Evolutionary conservation across 2,888 invertebrate genomes (phyloP).

Genomic region (Ornithoptera alexandrae): DNA sequence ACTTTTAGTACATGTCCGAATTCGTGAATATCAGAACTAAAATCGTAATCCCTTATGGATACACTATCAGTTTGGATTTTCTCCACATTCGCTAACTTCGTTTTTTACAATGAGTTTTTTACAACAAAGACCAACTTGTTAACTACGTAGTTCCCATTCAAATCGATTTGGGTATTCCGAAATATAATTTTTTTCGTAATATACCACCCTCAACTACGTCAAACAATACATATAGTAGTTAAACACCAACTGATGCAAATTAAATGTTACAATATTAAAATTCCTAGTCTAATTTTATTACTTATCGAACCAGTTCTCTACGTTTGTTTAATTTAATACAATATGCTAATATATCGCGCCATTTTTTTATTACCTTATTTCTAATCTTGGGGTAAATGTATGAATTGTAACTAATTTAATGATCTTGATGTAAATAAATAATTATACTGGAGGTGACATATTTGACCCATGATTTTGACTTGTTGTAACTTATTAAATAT

Average conservation of each 20-base stretch:
- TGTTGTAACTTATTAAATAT: neutral
- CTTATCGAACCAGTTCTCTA: slow-evolving; percentile 37
- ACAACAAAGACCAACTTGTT: neutral
- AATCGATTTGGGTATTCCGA: neutral
- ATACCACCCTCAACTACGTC: neutral
- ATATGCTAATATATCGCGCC: slow-evolving; percentile 44
- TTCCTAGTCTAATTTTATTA: neutral
- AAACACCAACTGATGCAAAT: neutral
- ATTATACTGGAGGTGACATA: slow-evolving; percentile 50
- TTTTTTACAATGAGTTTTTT: neutral
- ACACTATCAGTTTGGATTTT: neutral
- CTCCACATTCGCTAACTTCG: neutral
- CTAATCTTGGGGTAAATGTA: slow-evolving; percentile 48
- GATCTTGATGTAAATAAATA: slow-evolving; percentile 41
- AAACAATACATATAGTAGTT: neutral
- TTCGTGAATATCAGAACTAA: too few species aligned
- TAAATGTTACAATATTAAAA: neutral
- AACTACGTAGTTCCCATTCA: neutral
- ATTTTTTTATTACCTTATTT: slow-evolving; percentile 43
- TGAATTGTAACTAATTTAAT: slow-evolving; percentile 51
- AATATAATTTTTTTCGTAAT: neutral
- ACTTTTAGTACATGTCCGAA: too few species aligned
- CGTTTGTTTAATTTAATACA: slow-evolving; percentile 42
- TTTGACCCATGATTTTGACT: slow-evolving; percentile 43
- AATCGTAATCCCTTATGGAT: neutral